Evolutionary conservation across 2,797 vertebrate species (phyloP), one percentile per base, ranked within the genome.

Genomic region (Mus spretus): DNA sequence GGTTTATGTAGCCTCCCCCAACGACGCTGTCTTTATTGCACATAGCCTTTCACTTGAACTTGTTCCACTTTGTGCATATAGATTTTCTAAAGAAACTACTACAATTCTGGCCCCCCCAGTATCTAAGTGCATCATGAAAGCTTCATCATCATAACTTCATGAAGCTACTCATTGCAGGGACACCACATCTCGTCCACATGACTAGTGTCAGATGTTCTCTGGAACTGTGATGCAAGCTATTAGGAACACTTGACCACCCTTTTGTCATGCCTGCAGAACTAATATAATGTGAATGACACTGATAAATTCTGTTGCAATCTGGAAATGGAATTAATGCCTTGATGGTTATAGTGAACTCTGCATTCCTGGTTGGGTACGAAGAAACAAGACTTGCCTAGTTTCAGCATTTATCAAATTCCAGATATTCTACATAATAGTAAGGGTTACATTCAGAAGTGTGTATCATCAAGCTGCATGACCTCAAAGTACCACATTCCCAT

Each of bases 1-100:
- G 14, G 3, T 8, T 57, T 31, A 20, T 1, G 1, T 57, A 31
- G 4, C 2, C 31, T 55, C 22, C 6, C 9, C 14, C n/a, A 57
- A 24, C 9, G 19, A 13, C 3, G 15, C 9, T 31, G 2, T 31
- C 67, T 15, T 50, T 6, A 10, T 50, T 50, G 10, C 6, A 53
- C 12, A 5, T 22, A n/a, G 26, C 31, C 13, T 14, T 2, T 14
- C 17, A 26, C 20, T 3, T 74, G 2, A 81, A n/a, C 20, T 44
- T 28, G 9, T 37, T 57, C 26, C 24, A 74, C 50, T 31, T 3
- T 57, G n/a, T 74, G 85, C n/a, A 40, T 74, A 24, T 1, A 31
- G n/a, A 17, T 57, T 88, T 40, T 74, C 14, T 31, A 28, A 74
- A 20, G 53, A 88, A 24, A 57, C 4, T 28, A 37, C n/a, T 28